A percentile compares a stretch with the other conserved stretches of the same genome.
These are phyloP conservation scores for Oscheius sp. DNA, from an alignment of 2,888 invertebrate species.

Conservation along the genomic window DNA sequence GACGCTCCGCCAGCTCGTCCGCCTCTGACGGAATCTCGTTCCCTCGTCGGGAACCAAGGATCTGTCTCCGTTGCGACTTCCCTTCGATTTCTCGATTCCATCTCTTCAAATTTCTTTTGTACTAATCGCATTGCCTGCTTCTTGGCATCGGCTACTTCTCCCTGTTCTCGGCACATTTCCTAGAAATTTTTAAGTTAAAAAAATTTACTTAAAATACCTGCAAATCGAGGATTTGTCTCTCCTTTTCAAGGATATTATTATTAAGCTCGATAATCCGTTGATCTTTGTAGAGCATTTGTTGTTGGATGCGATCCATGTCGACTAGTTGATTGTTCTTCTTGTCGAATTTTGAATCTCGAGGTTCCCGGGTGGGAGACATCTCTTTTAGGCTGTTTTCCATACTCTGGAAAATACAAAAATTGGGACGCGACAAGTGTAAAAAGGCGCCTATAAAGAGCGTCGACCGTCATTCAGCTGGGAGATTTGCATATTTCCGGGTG, in stretches of 20 bases:
- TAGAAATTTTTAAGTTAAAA: slow-evolving; percentile 36
- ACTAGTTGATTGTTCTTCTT: slow-evolving; percentile 20
- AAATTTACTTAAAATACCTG: slow-evolving; percentile 76
- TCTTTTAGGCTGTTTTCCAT: slow-evolving; percentile 25
- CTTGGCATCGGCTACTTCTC: slow-evolving; percentile 69
- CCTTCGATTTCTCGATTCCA: slow-evolving; percentile 43
- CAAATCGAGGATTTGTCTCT: slow-evolving; percentile 83
- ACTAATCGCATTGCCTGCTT: slow-evolving; percentile 68
- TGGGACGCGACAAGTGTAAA: too few species aligned
- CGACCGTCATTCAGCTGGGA: not conserved
- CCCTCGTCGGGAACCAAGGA: slow-evolving; percentile 21
- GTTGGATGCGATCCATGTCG: slow-evolving; percentile 53
- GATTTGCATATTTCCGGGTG: not conserved
- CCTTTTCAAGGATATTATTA: slow-evolving; percentile 82
- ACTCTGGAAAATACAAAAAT: not conserved
- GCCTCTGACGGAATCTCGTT: slow-evolving; percentile 1
- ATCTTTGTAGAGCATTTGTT: slow-evolving; percentile 74
- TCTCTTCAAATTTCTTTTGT: slow-evolving; percentile 58
- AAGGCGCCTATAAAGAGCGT: not conserved
- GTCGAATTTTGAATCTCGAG: not conserved
- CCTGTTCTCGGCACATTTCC: slow-evolving; percentile 67
- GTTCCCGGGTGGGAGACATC: slow-evolving; percentile 13
- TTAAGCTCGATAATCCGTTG: slow-evolving; percentile 80
- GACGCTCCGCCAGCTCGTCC: not conserved
- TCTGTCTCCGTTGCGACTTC: slow-evolving; percentile 60